Evolutionary conservation across 2,113 vertebrate genomes (phyloP), one percentile per base, ranked within the genome.

Genomic region (Okapia johnstoni): DNA sequence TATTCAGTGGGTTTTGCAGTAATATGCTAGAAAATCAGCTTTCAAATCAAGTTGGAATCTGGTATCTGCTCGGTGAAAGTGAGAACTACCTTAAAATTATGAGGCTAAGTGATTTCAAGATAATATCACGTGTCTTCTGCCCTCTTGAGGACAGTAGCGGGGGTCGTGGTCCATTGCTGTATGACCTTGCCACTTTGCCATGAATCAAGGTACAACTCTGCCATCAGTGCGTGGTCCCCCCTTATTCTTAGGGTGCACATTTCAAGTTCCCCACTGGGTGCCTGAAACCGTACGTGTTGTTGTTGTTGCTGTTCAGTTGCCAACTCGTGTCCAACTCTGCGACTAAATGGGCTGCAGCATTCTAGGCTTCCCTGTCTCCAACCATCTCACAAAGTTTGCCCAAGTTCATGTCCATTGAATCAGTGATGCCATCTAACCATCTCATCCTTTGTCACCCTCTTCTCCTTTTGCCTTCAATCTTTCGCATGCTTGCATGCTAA

Each of bases 151-250:
- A 21, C 9, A 40, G 40, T 9, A 5, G 11, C 19, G 5, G 4
- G 2, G 7, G 2, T 23, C 6, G 1, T 21, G 11, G 48, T 21
- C 21, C 33, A 9, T 12, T 43, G 12, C 21, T 61, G 3, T 30
- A 2, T 60, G 52, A 46, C 57, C 55, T 87, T 84, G 50, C 15
- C 12, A 6, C 14, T 30, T 95, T 77, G 9, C 11, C 14, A 23
- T 25, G 26, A 40, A 48, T 33, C 36, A 57, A 54, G 5, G 12
- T 54, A 7, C 11, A 9, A 61, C 0, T 58, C 60, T 81, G 25
- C 12, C 9, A 5, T 81, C 9, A 19, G 40, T 15, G 7, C 80
- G 55, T 36, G 6, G 50, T 25, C 12, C 50, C 52, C 16, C 33
- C 33, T 55, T 83, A 36, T 83, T 55, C 50, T 83, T 25, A n/a